phyloP scores from a whole-genome alignment of 1,140 invertebrate genomes.

The Drosophila teissieri region DNA sequence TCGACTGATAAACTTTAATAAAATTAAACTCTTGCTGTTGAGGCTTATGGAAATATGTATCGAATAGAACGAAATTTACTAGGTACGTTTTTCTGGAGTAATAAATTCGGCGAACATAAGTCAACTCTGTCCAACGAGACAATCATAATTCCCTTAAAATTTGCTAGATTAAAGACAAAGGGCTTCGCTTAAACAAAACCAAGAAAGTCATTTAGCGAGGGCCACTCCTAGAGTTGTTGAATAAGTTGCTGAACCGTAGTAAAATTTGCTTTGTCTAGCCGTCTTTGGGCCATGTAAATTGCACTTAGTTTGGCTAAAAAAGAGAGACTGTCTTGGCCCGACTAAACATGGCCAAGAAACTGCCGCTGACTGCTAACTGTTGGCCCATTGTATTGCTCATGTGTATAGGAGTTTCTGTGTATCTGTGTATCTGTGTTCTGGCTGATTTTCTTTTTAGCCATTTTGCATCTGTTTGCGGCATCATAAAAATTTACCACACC shows the following conservation, averaged over 20 bases:
- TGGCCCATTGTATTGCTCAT: slow-evolving; percentile 61
- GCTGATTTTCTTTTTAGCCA: slow-evolving; percentile 68
- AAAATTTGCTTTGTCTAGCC: slow-evolving; percentile 15
- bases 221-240: neutral
- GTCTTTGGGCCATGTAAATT: slow-evolving; percentile 41
- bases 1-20: neutral
- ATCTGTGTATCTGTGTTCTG: slow-evolving; percentile 30
- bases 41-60: neutral
- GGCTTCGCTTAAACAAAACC: neutral
- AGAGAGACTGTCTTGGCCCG: slow-evolving; percentile 24
- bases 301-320: slow-evolving; percentile 19
- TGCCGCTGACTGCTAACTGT: slow-evolving; percentile 62
- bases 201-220: slow-evolving; percentile 17
- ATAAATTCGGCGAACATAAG: too few species aligned
- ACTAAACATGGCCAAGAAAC: slow-evolving; percentile 59
- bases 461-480: slow-evolving; percentile 83
- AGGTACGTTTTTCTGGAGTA: too few species aligned
- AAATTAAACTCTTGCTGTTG: too few species aligned
- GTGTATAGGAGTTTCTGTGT: slow-evolving; percentile 15
- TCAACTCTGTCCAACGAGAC: neutral
- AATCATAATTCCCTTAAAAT: neutral
- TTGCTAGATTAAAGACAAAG: neutral
- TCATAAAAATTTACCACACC: slow-evolving; percentile 82
- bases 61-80: neutral
- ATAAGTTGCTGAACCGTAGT: neutral